Evolutionary conservation across 2,113 vertebrate species (phyloP).

Genomic region (Periophthalmodon schlosseri): DNA sequence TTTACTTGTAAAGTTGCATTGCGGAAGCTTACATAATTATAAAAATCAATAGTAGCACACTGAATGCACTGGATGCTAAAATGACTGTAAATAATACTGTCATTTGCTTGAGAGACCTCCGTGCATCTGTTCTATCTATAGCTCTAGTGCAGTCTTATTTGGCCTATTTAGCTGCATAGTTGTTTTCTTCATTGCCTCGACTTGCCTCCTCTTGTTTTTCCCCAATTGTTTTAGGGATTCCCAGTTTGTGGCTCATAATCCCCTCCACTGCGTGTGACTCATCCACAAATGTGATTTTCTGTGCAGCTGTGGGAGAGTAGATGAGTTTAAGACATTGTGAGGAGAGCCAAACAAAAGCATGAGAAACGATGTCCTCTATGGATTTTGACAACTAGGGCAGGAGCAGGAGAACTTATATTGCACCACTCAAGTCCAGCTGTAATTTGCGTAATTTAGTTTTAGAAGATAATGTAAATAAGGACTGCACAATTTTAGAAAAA

Average conservation of each 20-base stretch:
- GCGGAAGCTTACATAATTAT: background rate
- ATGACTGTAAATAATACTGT: slow-evolving; percentile 1
- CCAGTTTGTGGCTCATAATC: background rate
- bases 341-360: background rate
- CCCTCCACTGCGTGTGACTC: background rate
- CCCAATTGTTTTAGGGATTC: background rate
- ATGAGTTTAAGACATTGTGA: background rate
- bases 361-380: background rate
- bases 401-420: background rate
- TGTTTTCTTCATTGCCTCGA: background rate
- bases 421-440: background rate
- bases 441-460: background rate
- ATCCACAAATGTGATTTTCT: background rate
- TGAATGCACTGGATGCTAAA: background rate
- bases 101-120: background rate
- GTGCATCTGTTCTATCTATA: background rate
- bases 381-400: background rate
- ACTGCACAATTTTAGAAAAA: too few species aligned
- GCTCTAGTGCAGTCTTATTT: background rate
- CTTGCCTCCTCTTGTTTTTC: background rate
- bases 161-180: background rate
- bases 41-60: background rate
- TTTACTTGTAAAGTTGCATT: background rate
- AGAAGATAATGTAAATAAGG: too few species aligned
- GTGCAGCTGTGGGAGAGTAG: background rate